Evolutionary conservation across 2,888 invertebrate genomes (phyloP), one percentile per base, ranked within the genome.

Genomic region (Timema podura): DNA sequence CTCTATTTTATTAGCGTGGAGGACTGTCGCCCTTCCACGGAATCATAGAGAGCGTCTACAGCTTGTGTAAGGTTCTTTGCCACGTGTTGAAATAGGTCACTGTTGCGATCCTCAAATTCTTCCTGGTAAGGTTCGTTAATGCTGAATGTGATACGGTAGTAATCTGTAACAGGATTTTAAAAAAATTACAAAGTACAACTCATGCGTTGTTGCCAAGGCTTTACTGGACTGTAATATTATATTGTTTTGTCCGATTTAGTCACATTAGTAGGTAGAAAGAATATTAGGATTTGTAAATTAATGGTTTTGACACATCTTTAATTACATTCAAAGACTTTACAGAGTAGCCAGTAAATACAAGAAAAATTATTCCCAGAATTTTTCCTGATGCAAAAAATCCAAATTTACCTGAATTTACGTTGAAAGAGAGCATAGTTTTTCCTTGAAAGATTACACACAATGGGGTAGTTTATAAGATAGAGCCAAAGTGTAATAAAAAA

Each of bases 1-100:
- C 92, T 88, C 86, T 77, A 91, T 88, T 74, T 87, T 30, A 91
- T 85, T 16, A 92, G 86, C 70, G 84, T 87, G 0, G 88, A 85
- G 6, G 83, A 82, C 76, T 88, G 88, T 6, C 83, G 83, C 61
- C 89, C 89, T 0, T 85, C 85, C 48, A 83, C 74, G 67, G 76
- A 75, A 9, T 82, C 81, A 76, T 86, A 89, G 6, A 91, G 79
- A 2, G 80, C 79, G 73, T 89, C 86, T 10, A 92, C 83, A 0
- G 85, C 86, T 30, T 83, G 81, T 0, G 86, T 85, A 48, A 92
- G 79, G 30, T 86, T 83, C 10, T 81, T 80, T 10, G 89, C 85
- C 74, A 91, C 81, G 70, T 85, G 82, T 74, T 84, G 82, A 81
- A 89, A 91, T 71, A 83, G 82, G 0, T 76, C 76, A 10, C 88